Conservation (phyloP, 2,797 vertebrate genomes). For the Halcyon smyrnensis region DNA sequence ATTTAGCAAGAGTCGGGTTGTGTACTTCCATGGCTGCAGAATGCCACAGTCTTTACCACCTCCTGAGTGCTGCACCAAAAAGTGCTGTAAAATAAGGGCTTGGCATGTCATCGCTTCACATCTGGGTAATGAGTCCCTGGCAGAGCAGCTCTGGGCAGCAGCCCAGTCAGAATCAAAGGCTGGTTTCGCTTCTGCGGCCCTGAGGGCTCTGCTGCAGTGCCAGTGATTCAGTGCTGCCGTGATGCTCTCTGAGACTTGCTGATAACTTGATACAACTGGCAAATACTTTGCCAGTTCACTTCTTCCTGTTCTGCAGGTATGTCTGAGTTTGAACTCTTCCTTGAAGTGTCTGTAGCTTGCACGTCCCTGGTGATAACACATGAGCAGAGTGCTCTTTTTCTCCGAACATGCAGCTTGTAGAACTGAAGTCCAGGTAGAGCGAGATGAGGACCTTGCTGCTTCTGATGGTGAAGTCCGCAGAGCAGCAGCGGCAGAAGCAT, state of each 20-base stretch:
- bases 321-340: neutral
- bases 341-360: neutral
- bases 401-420: neutral
- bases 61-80: neutral
- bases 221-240: neutral
- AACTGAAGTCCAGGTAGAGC: neutral
- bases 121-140: neutral
- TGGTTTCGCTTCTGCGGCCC: neutral
- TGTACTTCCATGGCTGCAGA: neutral
- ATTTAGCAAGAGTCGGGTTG: neutral
- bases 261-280: too few species aligned
- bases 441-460: neutral
- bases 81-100: neutral
- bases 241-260: neutral
- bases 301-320: neutral
- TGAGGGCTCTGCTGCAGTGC: neutral
- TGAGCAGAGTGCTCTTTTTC: neutral
- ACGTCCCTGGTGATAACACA: neutral
- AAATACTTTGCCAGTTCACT: neutral
- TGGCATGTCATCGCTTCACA: neutral
- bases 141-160: accelerated
- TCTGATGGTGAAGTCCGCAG: neutral
- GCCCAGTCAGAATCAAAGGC: neutral
- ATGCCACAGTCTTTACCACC: neutral
- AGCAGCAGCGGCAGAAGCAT: neutral